These are phyloP conservation scores for Protodeltote pygarga DNA, from an alignment of 2,888 invertebrate species.

Conservation along the genomic window DNA sequence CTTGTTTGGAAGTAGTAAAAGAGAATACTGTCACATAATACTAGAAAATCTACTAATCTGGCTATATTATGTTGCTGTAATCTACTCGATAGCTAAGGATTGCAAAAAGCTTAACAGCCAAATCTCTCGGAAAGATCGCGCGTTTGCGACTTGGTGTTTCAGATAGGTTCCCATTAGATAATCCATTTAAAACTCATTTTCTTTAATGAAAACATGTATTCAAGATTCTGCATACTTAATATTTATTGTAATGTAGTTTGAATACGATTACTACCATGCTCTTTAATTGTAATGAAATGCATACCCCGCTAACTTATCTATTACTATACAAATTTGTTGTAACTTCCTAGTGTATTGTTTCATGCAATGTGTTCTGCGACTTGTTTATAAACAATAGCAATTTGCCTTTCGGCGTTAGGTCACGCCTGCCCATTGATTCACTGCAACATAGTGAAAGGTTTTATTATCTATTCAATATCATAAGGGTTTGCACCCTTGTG, in stretches of 20 bases:
- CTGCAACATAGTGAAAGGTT: constrained; percentile 57
- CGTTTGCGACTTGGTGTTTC: too few species aligned
- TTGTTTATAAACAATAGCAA: constrained; percentile 77
- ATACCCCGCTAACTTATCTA: constrained; percentile 22
- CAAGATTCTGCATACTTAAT: neutral
- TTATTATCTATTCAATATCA: constrained; percentile 53
- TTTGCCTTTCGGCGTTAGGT: constrained; percentile 76
- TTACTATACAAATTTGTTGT: constrained; percentile 58
- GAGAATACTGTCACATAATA: too few species aligned
- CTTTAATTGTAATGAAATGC: constrained; percentile 26
- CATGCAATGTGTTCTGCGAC: constrained; percentile 69
- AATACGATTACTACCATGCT: neutral
- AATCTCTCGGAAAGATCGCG: too few species aligned
- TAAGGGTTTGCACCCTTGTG: constrained; percentile 11
- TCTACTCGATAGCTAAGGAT: too few species aligned
- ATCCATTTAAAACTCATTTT: too few species aligned
- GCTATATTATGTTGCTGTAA: too few species aligned
- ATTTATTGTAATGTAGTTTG: too few species aligned
- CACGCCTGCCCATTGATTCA: constrained; percentile 69
- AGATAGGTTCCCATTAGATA: too few species aligned
- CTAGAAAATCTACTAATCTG: too few species aligned
- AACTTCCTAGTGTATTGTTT: constrained; percentile 77
- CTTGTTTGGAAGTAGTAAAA: too few species aligned
- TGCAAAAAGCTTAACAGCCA: too few species aligned
- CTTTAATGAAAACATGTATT: neutral